These are phyloP conservation scores for Gandaritis pyraliata DNA, from an alignment of 2,888 invertebrate species.

Conservation along the genomic window DNA sequence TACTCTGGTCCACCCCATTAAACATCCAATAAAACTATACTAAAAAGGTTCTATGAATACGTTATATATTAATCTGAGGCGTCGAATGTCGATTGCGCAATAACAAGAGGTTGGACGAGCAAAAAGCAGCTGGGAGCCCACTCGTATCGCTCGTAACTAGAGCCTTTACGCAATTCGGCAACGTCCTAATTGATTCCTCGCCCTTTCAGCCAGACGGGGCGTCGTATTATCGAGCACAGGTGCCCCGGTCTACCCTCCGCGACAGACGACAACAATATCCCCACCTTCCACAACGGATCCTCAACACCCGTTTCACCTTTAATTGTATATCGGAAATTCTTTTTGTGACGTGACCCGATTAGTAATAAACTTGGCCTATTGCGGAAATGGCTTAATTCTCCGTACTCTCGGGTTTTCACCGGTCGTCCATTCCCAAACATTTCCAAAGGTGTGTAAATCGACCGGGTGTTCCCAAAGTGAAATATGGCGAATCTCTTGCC, in stretches of 20 bases:
- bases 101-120: conserved; percentile 80
- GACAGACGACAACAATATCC: conserved; percentile 69
- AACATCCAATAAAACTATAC: conserved; percentile 60
- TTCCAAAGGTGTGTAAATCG: conserved; percentile 73
- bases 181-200: conserved; percentile 83
- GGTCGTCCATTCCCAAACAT: conserved; percentile 56
- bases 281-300: conserved; percentile 65
- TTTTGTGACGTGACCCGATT: conserved; percentile 74
- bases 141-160: conserved; percentile 80
- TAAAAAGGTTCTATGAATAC: conserved; percentile 71
- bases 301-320: conserved; percentile 70
- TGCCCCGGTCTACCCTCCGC: conserved; percentile 68
- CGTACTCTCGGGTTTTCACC: conserved; percentile 40
- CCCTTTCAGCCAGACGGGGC: conserved; percentile 80
- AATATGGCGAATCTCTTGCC: conserved; percentile 74
- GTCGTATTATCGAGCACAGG: conserved; percentile 82
- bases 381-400: conserved; percentile 77
- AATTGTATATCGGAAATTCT: conserved; percentile 79
- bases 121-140: conserved; percentile 80
- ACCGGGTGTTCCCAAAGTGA: conserved; percentile 68
- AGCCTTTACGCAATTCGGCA: conserved; percentile 80
- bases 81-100: conserved; percentile 78
- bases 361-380: conserved; percentile 70
- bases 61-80: conserved; percentile 77
- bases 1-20: conserved; percentile 43